Base-by-base conservation (phyloP, 1,140 invertebrate genomes). In the Antheraea mylitta region DNA sequence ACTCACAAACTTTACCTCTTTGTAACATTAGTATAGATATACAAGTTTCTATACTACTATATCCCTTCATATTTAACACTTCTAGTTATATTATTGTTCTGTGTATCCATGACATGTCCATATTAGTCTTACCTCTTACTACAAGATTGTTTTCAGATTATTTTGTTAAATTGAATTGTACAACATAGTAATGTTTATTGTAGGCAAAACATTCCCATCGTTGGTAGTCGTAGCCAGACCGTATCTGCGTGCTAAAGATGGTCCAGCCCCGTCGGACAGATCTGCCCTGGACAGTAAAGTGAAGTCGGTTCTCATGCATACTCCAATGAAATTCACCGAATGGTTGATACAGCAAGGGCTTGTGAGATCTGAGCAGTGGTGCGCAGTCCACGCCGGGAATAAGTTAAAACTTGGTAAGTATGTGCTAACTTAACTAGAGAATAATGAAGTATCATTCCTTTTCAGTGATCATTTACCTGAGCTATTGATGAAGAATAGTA, bases 311-410 rank as follows among this genome's bases (percentile, higher is more conserved):
- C 91, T 98, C 0, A 96, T 97, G 93, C 95, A 95, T 77, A 94
- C 94, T 0, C 94, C 96, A 0, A 95, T 96, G 45, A 96, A 96
- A 81, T 97, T 97, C 79, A 97, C 96, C 0, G 97, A 98, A 92
- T 97, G 97, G 96, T 93, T 98, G 19, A 96, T 98, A 59, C 96
- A 97, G 82, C 95, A 96, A 82, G 96, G 97, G 0, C 80, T 98
- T 4, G 93, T 98, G 0, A 93, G 95, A 16, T 95, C 96, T 0
- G 96, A 97, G 80, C 97, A 98, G 82, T 94, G 93, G 80, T 97
- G 96, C 81, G 86, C 89, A 0, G 85, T 94, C 66, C 96, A 97
- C 83, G 77, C 91, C 9, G 93, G 90, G 64, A 93, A 93, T 71
- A 96, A 96, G 72, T 90, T 97, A 0, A 97, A 97, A 84, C 84